Evolutionary conservation across 2,113 vertebrate species (phyloP), one percentile per base, ranked within the genome.

Genomic region (Etia nguti): DNA sequence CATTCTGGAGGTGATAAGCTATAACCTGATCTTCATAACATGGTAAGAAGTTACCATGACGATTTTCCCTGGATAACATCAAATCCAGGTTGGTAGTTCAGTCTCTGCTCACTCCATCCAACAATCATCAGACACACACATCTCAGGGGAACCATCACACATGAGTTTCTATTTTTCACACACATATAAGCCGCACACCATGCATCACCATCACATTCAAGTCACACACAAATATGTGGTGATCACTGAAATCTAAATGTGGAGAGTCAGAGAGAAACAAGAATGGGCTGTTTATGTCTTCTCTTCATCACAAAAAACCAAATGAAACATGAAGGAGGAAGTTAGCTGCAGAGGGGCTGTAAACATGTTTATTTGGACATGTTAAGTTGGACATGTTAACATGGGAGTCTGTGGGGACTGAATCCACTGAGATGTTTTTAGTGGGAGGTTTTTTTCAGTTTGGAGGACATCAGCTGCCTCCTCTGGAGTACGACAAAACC

Each of bases 361-460:
- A 0, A 62, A 34, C 59, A 34, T 34, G 29, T 60, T 4, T 34
- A 20, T 34, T 34, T 59, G 57, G 15, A 59, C 26, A 59, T 18
- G 56, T 59, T 34, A 34, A 34, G 6, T 34, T 59, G 26, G 56
- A 59, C 2, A 0, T 59, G 57, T 34, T 34, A 62, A 62, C 59
- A 1, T 34, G 16, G 34, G 54, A 62, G 16, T 34, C 34, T 62
- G 16, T 34, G 59, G 29, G 29, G 29, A 34, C 1, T 20, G 59
- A 62, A 62, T 36, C 59, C 59, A 62, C 6, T 0, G 5, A 0
- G 59, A 68, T 34, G 36, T 0, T 41, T 68, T 41, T 20, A 41
- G 62, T 41, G 34, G 34, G 18, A 68, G 62, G 34, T 15, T 68
- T 2, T 62, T 22, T 41, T 41, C 20, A 6, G 62, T 22, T 68